Base-by-base conservation (phyloP, 1,140 invertebrate species). In the Periplaneta americana region DNA sequence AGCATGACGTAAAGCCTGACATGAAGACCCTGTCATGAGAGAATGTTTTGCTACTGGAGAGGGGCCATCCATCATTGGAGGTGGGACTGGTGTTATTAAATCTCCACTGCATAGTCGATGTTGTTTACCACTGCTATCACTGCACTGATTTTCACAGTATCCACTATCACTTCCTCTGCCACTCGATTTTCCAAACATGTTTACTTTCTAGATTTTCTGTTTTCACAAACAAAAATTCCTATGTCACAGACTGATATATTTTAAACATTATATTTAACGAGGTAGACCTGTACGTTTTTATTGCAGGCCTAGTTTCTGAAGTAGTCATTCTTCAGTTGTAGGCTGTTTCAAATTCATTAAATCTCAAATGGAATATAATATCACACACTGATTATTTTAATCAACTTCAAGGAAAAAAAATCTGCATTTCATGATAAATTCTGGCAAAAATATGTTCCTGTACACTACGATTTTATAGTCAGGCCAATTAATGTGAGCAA, bases 1-100 rank as follows among this genome's bases (percentile, higher is more conserved):
- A n/a, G 97, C 97, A 86, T 96, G 95, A 86, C 93, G 91, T 5
- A 96, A 88, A 9, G 95, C 95, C 84, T 93, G 93, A 86, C 95
- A 96, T 1, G 94, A 96, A 22, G 94, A 93, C 10, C 95, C 95
- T 18, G 95, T 95, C 57, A 87, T 85, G 33, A 82, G 82, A 57
- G 34, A 36, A 31, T 78, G 34, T 36, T 78, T 78, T 9, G 35
- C 13, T 35, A 36, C 34, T 36, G 36, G 76, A 17, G 76, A 36
- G n/a, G 34, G 34, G 22, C 28, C 34, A 78, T 78, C 76, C 36
- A 36, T 36, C 34, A 36, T 78, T 15, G 76, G 76, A 32, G 76
- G 13, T 78, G 76, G 28, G 8, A 78, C 76, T 74, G 79, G 79
- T 34, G 79, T 57, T 35, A 80, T 80, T 31, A 80, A 39, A 33